Evolutionary conservation across 2,888 invertebrate genomes (phyloP).

Genomic region (Acronicta alni): DNA sequence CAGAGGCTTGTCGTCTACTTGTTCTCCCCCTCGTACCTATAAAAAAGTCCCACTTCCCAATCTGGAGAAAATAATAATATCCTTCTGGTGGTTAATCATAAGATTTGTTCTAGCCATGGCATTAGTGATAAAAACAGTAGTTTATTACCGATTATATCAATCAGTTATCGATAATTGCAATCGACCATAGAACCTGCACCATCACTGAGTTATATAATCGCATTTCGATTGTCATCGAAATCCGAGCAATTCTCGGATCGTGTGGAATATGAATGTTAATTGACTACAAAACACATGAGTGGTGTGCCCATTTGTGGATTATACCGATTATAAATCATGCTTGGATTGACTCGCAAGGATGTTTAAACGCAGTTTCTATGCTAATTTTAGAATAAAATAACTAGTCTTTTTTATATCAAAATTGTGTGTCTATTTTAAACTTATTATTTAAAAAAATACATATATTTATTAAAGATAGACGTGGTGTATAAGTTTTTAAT

Average conservation of each 20-base stretch:
- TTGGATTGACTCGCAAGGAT: slow-evolving; percentile 6
- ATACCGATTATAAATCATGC: slow-evolving; percentile 6
- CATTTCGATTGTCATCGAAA: slow-evolving; percentile 19
- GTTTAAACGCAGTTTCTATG: background rate
- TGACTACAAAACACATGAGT: slow-evolving; percentile 4
- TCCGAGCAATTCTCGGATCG: slow-evolving; percentile 4
- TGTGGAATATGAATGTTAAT: slow-evolving; percentile 8
- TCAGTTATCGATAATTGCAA: background rate
- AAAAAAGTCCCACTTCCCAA: too few relatives aligned
- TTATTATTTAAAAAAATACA: too few relatives aligned
- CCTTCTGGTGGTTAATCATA: too few relatives aligned
- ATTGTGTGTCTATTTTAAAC: background rate
- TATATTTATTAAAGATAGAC: too few relatives aligned
- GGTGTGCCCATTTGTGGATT: slow-evolving; percentile 1
- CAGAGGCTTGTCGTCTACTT: too few relatives aligned
- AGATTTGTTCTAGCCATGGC: too few relatives aligned
- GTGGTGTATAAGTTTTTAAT: too few relatives aligned
- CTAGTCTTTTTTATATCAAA: too few relatives aligned
- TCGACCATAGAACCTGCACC: slow-evolving; percentile 1
- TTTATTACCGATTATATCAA: background rate
- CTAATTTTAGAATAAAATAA: background rate
- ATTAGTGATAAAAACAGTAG: background rate
- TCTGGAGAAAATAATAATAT: too few relatives aligned
- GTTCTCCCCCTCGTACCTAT: too few relatives aligned
- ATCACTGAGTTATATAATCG: slow-evolving; percentile 11